These are phyloP conservation scores for Drosophila meridionalis DNA, from an alignment of 2,888 invertebrate species.

Conservation along the genomic window DNA sequence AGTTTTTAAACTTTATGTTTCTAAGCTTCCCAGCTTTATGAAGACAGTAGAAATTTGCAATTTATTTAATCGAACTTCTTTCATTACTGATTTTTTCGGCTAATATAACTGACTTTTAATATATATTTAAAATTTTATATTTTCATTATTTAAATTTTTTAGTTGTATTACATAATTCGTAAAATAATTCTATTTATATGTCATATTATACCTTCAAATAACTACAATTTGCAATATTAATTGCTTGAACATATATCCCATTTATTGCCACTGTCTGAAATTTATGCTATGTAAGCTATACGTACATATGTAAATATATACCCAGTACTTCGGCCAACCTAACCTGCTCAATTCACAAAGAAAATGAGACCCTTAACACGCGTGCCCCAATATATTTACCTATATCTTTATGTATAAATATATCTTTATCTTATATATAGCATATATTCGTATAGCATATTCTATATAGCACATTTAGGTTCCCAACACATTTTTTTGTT, in stretches of 20 bases:
- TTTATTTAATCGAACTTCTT: not conserved
- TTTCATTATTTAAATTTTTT: not conserved
- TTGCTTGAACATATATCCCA: not conserved
- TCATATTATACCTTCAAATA: not conserved
- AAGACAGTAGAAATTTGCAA: not conserved
- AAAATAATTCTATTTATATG: not conserved
- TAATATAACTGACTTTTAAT: not conserved
- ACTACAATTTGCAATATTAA: not conserved
- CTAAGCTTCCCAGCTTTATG: not conserved
- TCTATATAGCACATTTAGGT: conserved; percentile 10
- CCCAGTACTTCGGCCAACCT: conserved; percentile 30
- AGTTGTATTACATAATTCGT: not conserved
- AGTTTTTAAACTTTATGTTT: no score
- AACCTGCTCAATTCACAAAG: conserved; percentile 29
- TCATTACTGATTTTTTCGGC: not conserved
- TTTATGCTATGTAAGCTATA: conserved; percentile 3
- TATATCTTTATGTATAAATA: conserved; percentile 3
- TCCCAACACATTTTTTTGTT: conserved; percentile 35
- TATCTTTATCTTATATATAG: not conserved
- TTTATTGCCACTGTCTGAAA: not conserved
- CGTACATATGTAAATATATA: not conserved
- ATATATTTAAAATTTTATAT: not conserved
- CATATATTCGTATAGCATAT: not conserved
- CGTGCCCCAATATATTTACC: conserved; percentile 23
- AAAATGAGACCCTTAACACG: conserved; percentile 17